Evolutionary conservation across 92 coral and sea anemone species (phyloP), one percentile per base, ranked within the genome.

Genomic region (Muricea muricata): DNA sequence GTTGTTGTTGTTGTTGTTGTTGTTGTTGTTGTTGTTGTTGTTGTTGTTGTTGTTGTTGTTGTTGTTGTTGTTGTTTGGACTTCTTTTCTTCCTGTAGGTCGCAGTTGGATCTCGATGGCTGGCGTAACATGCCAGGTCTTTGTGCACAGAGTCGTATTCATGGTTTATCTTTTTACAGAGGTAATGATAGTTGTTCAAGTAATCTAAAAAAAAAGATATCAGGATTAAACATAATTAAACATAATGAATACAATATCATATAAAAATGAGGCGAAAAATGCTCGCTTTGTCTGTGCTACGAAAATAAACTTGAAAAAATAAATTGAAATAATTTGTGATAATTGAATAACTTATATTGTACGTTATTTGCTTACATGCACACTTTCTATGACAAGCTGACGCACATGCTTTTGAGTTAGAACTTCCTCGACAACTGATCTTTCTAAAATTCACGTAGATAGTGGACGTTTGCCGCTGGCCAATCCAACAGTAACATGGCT

Each of bases 1-100:
- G 60, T 6, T 18, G 21, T 52, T 52, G 21, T 52, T 10, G 26
- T 52, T 52, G 26, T 6, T 52, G 20, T 52, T 52, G 20, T 52
- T 52, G 50, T 68, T 68, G 50, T 31, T 68, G 21, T 68, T 30
- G 47, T 68, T 68, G 75, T 68, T 68, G 75, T 68, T 68, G 25
- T 68, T 68, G 75, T 68, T 68, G 75, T 68, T 68, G 23, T 68
- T 68, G 75, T 68, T 68, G 46, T 68, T 68, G 75, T 68, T 68
- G 23, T 65, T 65, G 72, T 65, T 65, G 37, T 65, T 65, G 37
- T 65, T 65, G 37, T 65, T 65, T 47, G n/a, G n/a, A 25, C 46
- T 68, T 68, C 75, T 29, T 26, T 68, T 68, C 21, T 9, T 68
- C 45, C 23, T 37, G 47, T 68, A 50, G 9, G 23, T 12, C 35